These are phyloP conservation scores for Mus minutoides DNA, from an alignment of 2,797 vertebrate species.

Conservation along the genomic window DNA sequence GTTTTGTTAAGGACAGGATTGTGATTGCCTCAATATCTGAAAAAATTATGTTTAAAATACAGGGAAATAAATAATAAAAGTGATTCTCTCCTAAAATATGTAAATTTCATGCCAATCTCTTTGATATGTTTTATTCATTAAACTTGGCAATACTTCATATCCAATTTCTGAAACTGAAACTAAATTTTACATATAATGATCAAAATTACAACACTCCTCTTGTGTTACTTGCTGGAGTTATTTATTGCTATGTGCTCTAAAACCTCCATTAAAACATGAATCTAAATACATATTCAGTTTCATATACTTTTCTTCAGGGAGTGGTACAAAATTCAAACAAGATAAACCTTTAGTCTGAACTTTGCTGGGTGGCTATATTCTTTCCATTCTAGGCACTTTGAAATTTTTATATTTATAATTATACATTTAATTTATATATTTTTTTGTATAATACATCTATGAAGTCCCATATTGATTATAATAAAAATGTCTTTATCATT, in stretches of 20 bases:
- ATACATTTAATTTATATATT: not conserved
- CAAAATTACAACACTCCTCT: not conserved
- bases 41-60: conserved; percentile 38
- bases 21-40: not conserved
- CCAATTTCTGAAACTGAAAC: not conserved
- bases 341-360: not conserved
- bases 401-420: not conserved
- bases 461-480: not conserved
- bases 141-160: not conserved
- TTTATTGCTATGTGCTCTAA: not conserved
- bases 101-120: not conserved
- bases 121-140: not conserved
- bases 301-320: not conserved
- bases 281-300: not conserved
- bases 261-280: not conserved
- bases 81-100: not conserved
- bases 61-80: not conserved
- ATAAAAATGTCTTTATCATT: not conserved
- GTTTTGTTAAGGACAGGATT: conserved; percentile 15
- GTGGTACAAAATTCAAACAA: not conserved
- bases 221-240: not conserved
- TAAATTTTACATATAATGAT: not conserved
- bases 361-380: not conserved
- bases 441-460: not conserved
- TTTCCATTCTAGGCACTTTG: not conserved